phyloP scores from a whole-genome alignment of 2,888 invertebrate genomes.

The Tholera decimalis region DNA sequence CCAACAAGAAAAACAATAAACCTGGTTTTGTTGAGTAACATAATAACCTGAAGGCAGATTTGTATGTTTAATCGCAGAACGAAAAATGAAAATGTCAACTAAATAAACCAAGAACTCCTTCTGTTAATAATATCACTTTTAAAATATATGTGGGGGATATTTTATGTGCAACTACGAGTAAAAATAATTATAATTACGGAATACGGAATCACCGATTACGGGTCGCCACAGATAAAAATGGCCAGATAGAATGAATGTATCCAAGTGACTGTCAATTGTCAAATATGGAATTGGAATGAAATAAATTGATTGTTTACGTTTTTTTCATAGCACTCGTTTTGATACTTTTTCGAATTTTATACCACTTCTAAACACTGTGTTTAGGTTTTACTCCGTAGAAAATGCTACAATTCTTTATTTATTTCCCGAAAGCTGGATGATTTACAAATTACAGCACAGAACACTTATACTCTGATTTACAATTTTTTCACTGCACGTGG shows the following conservation, averaged over 20 bases:
- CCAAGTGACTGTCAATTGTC: conserved; percentile 37
- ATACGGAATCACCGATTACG: conserved; percentile 40
- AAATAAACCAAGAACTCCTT: conserved; percentile 49
- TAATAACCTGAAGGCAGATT: conserved; percentile 89
- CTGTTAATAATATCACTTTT: conserved; percentile 34
- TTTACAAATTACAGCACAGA: not conserved
- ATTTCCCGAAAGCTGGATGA: not conserved
- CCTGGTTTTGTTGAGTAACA: conserved; percentile 92
- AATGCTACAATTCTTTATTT: not conserved
- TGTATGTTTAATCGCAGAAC: conserved; percentile 68
- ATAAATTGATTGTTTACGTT: conserved; percentile 45
- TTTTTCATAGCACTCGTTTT: conserved; percentile 42
- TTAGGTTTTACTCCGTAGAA: conserved; percentile 2
- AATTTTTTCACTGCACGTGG: conserved; percentile 17
- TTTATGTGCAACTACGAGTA: conserved; percentile 34
- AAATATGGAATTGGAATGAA: conserved; percentile 30
- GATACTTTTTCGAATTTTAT: conserved; percentile 9
- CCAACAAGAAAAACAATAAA: conserved; percentile 90
- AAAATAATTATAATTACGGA: conserved; percentile 52
- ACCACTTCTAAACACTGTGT: conserved; percentile 18
- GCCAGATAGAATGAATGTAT: conserved; percentile 28
- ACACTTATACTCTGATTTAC: no score
- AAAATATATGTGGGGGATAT: conserved; percentile 49
- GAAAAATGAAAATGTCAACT: conserved; percentile 54
- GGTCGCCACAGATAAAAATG: conserved; percentile 50